A percentile compares a stretch with the other conserved stretches of the same genome.
These are phyloP conservation scores for Entomyzon cyanotis DNA, from an alignment of 2,113 vertebrate species.

Conservation along the genomic window DNA sequence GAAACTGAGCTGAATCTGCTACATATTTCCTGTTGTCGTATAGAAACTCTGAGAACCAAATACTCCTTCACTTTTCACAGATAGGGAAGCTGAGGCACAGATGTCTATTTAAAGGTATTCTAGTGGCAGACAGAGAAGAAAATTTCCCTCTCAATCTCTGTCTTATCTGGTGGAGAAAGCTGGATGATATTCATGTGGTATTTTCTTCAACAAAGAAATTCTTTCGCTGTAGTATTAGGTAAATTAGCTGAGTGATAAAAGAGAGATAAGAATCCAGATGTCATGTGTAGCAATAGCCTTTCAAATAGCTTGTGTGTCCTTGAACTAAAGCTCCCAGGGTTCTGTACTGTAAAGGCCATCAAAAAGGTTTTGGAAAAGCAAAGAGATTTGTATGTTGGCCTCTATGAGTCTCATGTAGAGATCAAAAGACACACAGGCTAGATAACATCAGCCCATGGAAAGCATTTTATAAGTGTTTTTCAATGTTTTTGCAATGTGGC, in stretches of 20 bases:
- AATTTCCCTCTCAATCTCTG: background rate
- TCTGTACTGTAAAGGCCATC: background rate
- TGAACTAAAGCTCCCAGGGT: background rate
- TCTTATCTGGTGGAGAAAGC: background rate
- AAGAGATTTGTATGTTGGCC: background rate
- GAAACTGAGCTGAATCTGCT: conserved; percentile 25
- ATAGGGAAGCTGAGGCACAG: conserved; percentile 29
- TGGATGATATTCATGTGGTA: background rate
- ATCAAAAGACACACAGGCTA: background rate
- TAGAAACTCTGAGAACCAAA: background rate
- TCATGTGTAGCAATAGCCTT: background rate
- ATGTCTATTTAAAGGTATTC: conserved; percentile 7
- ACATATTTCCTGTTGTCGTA: conserved; percentile 26
- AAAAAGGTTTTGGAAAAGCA: background rate
- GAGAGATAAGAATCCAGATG: conserved; percentile 28
- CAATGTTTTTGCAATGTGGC: background rate
- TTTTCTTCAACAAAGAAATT: conserved; percentile 26
- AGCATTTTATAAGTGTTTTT: background rate
- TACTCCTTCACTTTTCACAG: background rate
- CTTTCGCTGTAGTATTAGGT: conserved; percentile 1
- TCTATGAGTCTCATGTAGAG: background rate
- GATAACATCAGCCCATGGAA: background rate
- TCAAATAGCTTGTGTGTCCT: background rate
- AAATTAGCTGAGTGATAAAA: conserved; percentile 36
- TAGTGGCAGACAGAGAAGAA: background rate